Evolutionary conservation across 2,888 invertebrate genomes (phyloP).

Genomic region (Endotricha flammealis): DNA sequence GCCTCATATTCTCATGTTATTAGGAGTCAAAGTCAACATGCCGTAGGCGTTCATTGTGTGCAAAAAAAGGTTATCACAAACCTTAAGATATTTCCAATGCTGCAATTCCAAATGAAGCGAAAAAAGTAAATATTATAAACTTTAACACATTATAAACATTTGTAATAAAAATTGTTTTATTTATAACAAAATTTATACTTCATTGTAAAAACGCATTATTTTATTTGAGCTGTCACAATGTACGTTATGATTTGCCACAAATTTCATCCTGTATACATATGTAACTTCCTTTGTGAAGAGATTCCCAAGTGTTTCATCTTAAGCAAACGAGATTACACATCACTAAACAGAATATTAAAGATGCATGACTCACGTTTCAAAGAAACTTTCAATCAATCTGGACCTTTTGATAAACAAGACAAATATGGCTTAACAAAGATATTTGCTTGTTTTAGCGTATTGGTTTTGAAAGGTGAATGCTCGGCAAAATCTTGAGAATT

Average conservation of each 20-base stretch:
- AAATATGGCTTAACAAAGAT: neutral
- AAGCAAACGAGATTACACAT: neutral
- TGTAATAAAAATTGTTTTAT: neutral
- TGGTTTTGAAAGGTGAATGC: no score
- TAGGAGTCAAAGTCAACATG: no score
- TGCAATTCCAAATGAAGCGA: slow-evolving; percentile 72
- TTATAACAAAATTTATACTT: neutral
- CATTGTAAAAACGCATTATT: neutral
- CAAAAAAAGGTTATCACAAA: slow-evolving; percentile 71
- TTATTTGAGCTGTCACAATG: neutral
- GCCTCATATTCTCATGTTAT: no score
- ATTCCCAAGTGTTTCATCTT: neutral
- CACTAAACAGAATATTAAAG: neutral
- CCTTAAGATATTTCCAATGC: slow-evolving; percentile 91
- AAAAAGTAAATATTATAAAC: no score
- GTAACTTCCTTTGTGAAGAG: no score
- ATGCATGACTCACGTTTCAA: neutral
- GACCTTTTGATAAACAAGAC: neutral
- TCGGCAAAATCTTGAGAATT: no score
- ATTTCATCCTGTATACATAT: no score
- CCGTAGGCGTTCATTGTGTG: no score
- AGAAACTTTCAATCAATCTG: neutral
- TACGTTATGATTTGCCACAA: no score
- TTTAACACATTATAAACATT: no score
- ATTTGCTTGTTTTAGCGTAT: no score